Conservation (phyloP, 92 coral and sea anemone species). For the Epizoanthus illoricatus region DNA sequence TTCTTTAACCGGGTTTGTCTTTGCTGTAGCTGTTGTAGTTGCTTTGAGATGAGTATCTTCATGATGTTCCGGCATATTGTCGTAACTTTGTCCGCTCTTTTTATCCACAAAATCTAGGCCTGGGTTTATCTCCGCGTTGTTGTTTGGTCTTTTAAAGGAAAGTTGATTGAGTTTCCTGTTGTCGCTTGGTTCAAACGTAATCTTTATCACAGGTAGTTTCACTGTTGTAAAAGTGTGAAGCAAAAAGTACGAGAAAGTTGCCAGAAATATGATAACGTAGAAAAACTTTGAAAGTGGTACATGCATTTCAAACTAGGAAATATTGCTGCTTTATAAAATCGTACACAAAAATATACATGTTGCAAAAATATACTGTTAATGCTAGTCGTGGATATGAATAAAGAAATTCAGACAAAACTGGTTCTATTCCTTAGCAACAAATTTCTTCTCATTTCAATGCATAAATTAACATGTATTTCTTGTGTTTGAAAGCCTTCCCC, state of each 20-base stretch:
- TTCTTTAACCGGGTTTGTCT: not conserved
- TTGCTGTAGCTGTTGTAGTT: not conserved
- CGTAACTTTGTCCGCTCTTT: no score
- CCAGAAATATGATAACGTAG: conserved; percentile 51
- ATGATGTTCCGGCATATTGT: no score
- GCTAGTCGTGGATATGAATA: not conserved
- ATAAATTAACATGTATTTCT: conserved; percentile 3
- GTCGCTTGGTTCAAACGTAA: conserved; percentile 51
- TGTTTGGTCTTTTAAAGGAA: conserved; percentile 5
- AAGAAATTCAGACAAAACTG: not conserved
- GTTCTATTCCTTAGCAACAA: conserved; percentile 29
- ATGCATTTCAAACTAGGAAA: conserved; percentile 8
- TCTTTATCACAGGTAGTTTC: conserved; percentile 64
- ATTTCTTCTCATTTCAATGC: conserved; percentile 14
- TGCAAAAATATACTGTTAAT: conserved; percentile 1
- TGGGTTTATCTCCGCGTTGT: not conserved
- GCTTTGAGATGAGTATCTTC: no score
- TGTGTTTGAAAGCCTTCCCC: not conserved
- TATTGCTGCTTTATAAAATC: not conserved
- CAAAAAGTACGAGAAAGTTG: conserved; percentile 51
- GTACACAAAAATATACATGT: conserved; percentile 13
- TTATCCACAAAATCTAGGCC: not conserved
- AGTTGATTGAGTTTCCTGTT: conserved; percentile 4
- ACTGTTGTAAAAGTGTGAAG: conserved; percentile 56
- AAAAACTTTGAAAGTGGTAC: conserved; percentile 56